Conservation (phyloP, 2,113 vertebrate species). For the Channa maculata region DNA sequence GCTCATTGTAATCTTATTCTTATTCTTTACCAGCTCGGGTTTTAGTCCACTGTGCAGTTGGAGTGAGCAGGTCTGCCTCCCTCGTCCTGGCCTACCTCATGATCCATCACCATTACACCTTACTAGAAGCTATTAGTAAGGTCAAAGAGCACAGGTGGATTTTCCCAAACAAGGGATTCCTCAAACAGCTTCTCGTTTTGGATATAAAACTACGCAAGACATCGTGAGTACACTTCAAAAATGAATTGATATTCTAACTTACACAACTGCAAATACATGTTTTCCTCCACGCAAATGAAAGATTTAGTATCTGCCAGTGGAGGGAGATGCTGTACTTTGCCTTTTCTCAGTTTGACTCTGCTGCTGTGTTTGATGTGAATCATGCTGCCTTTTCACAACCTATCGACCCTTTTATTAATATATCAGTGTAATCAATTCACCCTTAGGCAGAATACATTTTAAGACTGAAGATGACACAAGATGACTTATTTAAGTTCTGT, state of each 20-base stretch:
- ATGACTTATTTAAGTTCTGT: constrained; percentile 17
- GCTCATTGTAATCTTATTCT: not conserved
- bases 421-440: constrained; percentile 25
- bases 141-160: constrained; percentile 84
- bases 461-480: constrained; percentile 11
- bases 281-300: constrained; percentile 35
- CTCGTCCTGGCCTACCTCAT: constrained; percentile 86
- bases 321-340: constrained; percentile 43
- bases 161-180: constrained; percentile 86
- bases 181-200: constrained; percentile 81
- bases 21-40: constrained; percentile 73
- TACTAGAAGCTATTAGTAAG: constrained; percentile 80
- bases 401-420: constrained; percentile 25
- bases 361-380: constrained; percentile 17
- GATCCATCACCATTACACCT: constrained; percentile 79
- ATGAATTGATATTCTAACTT: not conserved
- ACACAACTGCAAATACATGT: not conserved
- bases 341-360: constrained; percentile 17
- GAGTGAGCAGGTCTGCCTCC: constrained; percentile 86
- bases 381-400: constrained; percentile 4
- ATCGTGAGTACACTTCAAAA: constrained; percentile 7
- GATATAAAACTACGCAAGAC: constrained; percentile 68
- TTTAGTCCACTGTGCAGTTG: constrained; percentile 86
- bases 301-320: constrained; percentile 11
- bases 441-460: constrained; percentile 18